phyloP scores from a whole-genome alignment of 2,113 vertebrate species.

The Apteryx owenii region DNA sequence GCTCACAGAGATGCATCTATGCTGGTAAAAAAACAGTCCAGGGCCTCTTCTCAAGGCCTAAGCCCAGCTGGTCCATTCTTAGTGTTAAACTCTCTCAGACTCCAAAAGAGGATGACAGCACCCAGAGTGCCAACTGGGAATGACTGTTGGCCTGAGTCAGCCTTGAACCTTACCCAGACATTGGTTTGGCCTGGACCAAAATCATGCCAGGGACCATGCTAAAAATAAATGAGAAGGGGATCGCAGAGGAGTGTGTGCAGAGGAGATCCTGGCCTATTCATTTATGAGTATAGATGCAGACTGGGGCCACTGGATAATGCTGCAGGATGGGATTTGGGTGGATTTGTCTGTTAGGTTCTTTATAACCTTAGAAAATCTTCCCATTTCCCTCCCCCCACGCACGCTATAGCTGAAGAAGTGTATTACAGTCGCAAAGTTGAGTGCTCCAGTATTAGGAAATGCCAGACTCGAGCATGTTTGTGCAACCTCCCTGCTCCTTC shows the following conservation, averaged over 20 bases:
- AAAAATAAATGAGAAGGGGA: no score
- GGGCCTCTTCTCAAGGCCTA: background rate
- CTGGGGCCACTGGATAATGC: background rate
- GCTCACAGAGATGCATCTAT: accelerated
- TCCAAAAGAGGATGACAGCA: accelerated
- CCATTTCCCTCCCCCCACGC: accelerated
- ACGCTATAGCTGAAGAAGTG: background rate
- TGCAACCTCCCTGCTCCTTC: background rate
- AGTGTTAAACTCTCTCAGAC: background rate
- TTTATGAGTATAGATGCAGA: background rate
- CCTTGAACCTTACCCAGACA: background rate
- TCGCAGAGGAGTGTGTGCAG: background rate
- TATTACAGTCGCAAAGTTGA: background rate
- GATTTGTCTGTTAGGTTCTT: background rate
- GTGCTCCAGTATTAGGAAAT: background rate
- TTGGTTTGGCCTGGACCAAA: background rate
- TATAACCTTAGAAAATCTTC: background rate
- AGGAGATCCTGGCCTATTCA: background rate
- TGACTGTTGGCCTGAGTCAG: background rate
- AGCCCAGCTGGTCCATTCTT: background rate
- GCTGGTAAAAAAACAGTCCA: background rate
- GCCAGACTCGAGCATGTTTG: background rate
- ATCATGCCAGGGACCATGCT: background rate
- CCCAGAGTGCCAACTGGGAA: background rate
- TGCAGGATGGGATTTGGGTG: background rate